Percentiles rank a stretch among this genome's conserved stretches.
phyloP scores from a whole-genome alignment of 1,140 invertebrate species.

The Ceratitis capitata region DNA sequence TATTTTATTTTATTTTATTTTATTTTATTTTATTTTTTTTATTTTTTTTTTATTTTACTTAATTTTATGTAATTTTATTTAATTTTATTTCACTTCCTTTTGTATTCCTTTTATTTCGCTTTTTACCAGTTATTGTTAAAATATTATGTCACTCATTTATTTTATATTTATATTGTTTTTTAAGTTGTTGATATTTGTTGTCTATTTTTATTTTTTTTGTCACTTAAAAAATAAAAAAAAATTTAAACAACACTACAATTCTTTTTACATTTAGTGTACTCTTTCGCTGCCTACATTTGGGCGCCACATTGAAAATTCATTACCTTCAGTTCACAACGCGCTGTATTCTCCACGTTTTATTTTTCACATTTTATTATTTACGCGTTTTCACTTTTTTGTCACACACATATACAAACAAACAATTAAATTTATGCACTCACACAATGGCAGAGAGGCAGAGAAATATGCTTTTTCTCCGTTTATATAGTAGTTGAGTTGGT shows the following conservation, averaged over 20 bases:
- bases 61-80: too few relatives aligned
- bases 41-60: too few relatives aligned
- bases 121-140: too few relatives aligned
- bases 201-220: neutral
- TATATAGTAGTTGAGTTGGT: neutral
- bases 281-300: constrained; percentile 23
- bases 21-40: too few relatives aligned
- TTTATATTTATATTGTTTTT: neutral
- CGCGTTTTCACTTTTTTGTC: neutral
- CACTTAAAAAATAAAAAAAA: neutral
- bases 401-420: constrained; percentile 2
- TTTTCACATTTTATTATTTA: neutral
- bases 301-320: constrained; percentile 9
- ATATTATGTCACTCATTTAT: too few relatives aligned
- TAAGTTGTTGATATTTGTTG: neutral
- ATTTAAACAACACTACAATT: too few relatives aligned
- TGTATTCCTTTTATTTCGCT: too few relatives aligned
- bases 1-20: too few relatives aligned
- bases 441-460: neutral
- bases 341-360: neutral
- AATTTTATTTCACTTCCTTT: too few relatives aligned
- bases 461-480: too few relatives aligned
- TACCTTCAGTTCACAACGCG: neutral
- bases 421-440: neutral
- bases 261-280: neutral